Evolutionary conservation across 35 echinoderm and acorn worm genomes (phyloP), one percentile per base, ranked within the genome.

Genomic region (Strongylocentrotus purpuratus): DNA sequence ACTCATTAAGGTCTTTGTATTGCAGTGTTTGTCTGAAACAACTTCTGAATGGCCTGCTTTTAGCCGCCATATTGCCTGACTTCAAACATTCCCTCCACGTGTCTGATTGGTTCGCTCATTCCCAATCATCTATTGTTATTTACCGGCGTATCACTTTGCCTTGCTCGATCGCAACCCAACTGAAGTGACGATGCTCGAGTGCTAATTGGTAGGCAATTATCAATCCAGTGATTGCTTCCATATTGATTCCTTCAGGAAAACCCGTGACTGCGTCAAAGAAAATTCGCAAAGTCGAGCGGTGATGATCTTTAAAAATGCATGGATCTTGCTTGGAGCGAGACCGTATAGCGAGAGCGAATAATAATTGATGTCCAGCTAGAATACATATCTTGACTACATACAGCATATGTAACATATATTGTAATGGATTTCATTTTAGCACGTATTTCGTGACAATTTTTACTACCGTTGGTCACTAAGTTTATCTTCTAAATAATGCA

Each of bases 231-330:
- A 78, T 78, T 78, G 22, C 65, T 78, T 28, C 65, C 28, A n/a
- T 78, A 78, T 78, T 28, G 65, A 78, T 28, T 78, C 65, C 22
- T 78, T 4, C 22, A 78, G 65, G 22, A 78, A 78, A 28, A 78
- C 20, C 65, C 65, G 65, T 78, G 65, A 78, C 65, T 22, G 25
- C 22, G 22, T 78, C 65, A 78, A 78, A 78, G 65, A 78, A 4
- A 18, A 6, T 78, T n/a, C 65, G 65, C 65, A 78, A 78, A 78
- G 65, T 78, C 65, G 65, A 28, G 28, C 20, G 65, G 65, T 78
- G 65, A 78, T 78, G 65, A 78, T 78, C 20, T 78, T 59, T 28
- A 78, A 78, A 78, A 78, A 78, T 78, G n/a, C 65, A 78, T 78
- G 22, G 22, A 28, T 78, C 65, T 78, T 78, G 22, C 20, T 22